Evolutionary conservation across 2,113 vertebrate species (phyloP), one percentile per base, ranked within the genome.

Genomic region (Gila orcuttii): DNA sequence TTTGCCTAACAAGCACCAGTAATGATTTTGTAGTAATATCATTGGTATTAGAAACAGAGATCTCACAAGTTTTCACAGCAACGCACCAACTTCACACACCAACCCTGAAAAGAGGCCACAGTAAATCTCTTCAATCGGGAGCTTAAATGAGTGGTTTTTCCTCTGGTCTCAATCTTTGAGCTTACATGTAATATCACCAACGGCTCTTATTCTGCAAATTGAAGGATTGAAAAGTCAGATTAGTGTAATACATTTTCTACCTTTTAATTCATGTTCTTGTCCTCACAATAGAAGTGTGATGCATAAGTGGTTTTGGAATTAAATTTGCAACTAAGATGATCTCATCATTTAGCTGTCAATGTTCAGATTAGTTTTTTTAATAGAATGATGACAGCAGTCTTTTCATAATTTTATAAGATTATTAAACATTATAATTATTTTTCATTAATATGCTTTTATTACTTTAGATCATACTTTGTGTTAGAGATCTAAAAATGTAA

Each of bases 41-140:
- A 23, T 45, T 31, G 57, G 42, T 36, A 19, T 59, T 55, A 83
- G 69, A 10, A 36, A 64, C 28, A 66, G 36, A 23, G 59, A 52
- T 17, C 28, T 76, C 69, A 75, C 15, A 11, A 69, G 45, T 42
- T 69, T 79, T 69, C 62, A 66, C 74, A n/a, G 73, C 7, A 39
- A 36, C 42, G 1, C 19, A n/a, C 15, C 60, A 39, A 52, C 11
- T 42, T 25, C 8, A 68, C 45, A 47, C 21, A 17, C 73, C 62
- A 73, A 50, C 8, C 28, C 47, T 9, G 21, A 79, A 85, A 79
- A 45, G 47, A 85, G 75, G 55, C 45, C 62, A 28, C 11, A 31
- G 25, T 85, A 79, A 79, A 85, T 57, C 83, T 52, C 33, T 66
- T 85, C 82, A 84, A 2, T 36, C 59, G 45, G 4, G 12, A 52